phyloP scores from a whole-genome alignment of 2,888 invertebrate species.

The Sericinus montela region DNA sequence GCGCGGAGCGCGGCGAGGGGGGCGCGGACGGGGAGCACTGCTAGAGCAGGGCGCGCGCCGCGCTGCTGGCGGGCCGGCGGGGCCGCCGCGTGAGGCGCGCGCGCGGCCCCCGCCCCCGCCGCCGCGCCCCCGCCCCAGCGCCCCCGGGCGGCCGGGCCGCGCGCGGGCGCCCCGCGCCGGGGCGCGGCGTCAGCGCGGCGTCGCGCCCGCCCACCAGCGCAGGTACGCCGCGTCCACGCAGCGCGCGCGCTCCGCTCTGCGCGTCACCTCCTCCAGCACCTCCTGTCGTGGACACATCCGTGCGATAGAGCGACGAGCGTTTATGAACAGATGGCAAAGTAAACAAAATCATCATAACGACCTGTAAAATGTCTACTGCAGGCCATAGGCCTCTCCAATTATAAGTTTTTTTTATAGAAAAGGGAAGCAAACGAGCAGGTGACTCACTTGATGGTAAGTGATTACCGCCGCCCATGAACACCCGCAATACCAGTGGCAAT shows the following conservation, averaged over 20 bases:
- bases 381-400: no score
- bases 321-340: no score
- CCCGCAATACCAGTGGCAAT: no score
- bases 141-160: conserved; percentile 30
- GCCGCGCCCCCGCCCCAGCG: conserved; percentile 13
- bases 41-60: conserved; percentile 40
- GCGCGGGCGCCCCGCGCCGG: conserved; percentile 40
- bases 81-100: conserved; percentile 33
- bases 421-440: no score
- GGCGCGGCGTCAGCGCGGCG: conserved; percentile 31
- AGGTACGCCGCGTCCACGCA: conserved; percentile 93
- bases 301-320: no score
- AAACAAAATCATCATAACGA: no score
- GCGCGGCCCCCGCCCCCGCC: conserved; percentile 37
- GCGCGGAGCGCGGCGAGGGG: conserved; percentile 21
- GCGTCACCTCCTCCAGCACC: conserved; percentile 94
- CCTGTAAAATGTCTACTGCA: no score
- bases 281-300: conserved; percentile 80
- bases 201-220: conserved; percentile 84
- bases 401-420: no score
- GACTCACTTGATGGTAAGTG: no score
- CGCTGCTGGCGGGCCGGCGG: conserved; percentile 33
- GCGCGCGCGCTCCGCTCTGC: conserved; percentile 90
- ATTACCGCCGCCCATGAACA: no score
- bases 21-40: conserved; percentile 14